Evolutionary conservation across 2,797 vertebrate genomes (phyloP).

Genomic region (Falco novaeseelandiae): DNA sequence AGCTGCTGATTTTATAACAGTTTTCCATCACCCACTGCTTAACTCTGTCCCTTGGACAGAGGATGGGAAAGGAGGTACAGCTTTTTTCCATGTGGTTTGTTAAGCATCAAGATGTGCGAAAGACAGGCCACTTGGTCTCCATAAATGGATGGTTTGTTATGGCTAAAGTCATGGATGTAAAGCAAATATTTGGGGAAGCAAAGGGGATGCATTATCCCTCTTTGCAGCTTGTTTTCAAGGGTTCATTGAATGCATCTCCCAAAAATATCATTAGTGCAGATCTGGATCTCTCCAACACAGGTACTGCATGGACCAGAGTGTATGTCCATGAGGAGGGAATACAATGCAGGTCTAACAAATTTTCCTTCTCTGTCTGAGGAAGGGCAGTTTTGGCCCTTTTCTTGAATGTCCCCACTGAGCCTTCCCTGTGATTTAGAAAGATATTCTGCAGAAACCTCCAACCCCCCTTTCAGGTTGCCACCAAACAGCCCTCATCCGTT

Average conservation of each 20-base stretch:
- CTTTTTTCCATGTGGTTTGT: not conserved
- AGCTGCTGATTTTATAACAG: not conserved
- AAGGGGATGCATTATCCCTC: not conserved
- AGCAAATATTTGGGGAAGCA: not conserved
- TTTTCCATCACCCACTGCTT: not conserved
- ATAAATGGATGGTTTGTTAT: not conserved
- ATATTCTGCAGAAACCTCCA: not conserved
- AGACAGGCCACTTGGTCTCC: not conserved
- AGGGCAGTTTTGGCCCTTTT: not conserved
- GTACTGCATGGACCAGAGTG: not conserved
- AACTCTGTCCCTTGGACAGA: not conserved
- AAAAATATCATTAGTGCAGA: not conserved
- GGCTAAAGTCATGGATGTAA: not conserved
- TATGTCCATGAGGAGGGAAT: not conserved
- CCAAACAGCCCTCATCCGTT: not conserved
- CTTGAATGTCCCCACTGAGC: not conserved
- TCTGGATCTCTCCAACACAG: not conserved
- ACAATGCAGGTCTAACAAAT: not conserved
- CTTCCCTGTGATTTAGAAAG: not conserved
- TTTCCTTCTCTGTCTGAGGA: not conserved
- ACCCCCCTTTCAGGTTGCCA: not conserved
- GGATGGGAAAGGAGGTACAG: not conserved
- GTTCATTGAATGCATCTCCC: not conserved
- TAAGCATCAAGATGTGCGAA: not conserved
- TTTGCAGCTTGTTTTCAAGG: not conserved